Evolutionary conservation across 2,888 invertebrate genomes (phyloP), one percentile per base, ranked within the genome.

Genomic region (Bursaphelenchus okinawaensis): DNA sequence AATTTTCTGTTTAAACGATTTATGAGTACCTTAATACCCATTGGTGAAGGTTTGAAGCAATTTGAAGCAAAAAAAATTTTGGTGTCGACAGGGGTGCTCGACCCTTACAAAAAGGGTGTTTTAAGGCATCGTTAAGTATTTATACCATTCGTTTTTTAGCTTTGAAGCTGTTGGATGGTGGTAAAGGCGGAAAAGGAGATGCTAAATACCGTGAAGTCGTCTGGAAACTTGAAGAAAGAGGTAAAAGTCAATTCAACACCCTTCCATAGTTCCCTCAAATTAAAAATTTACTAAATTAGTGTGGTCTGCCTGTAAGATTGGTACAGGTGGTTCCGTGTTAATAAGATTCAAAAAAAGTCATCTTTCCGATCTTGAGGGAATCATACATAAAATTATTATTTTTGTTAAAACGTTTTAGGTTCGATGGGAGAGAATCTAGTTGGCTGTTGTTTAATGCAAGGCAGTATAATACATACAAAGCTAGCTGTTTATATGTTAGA

Each of bases 391-490:
- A 60, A 24, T 19, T 4, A 7, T 23, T 0, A 63, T 24, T 9
- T 20, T 16, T 7, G n/a, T 20, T 29, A 4, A 6, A 56, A 7
- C n/a, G 7, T 12, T 67, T 62, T 23, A 74, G 96, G 96, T 0
- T 92, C 93, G 1, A 94, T 96, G 0, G 95, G 96, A 0, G 96
- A 98, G 85, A 91, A 92, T 0, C 90, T 93, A 69, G 86, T 98
- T 16, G 96, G 95, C 84, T 86, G 95, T 28, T 96, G 96, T 82
- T 86, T 96, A 63, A 86, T 96, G 26, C 91, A 92, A 79, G 92
- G 93, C 0, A 91, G 93, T 0, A 90, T 92, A 0, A 86, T 93
- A 55, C 91, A 94, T 82, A 91, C 91, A 0, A 94, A 94, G 83
- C 87, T 98, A 62, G 94, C 93, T 0, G 95, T 94, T 84, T 86